Evolutionary conservation across 2,888 invertebrate species (phyloP), one percentile per base, ranked within the genome.

Genomic region (Elmis aenea): DNA sequence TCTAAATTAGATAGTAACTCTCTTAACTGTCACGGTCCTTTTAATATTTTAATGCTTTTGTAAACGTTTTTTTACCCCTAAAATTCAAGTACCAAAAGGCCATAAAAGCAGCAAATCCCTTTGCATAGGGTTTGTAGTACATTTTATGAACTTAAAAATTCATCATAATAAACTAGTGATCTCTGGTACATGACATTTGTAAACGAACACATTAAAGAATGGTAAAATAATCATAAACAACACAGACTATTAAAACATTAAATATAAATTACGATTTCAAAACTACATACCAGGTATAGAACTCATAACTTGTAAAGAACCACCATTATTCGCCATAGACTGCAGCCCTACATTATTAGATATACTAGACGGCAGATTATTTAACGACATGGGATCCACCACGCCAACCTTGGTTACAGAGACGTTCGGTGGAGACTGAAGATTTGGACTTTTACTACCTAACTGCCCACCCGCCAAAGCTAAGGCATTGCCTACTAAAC

Each of bases 341-440:
- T 73, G 74, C 38, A 73, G 62, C 34, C 68, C 69, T 11, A 54
- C 54, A 33, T 69, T 73, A 56, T 71, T 74, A 30, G 73, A 68
- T 57, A 74, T 73, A 55, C 72, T 72, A 42, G 74, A 73, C 38
- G 74, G 70, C 55, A 75, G 59, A 59, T 65, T 74, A 42, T 73
- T 71, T 47, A 74, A 56, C 44, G 81, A 80, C 64, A 80, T 77
- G 22, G 77, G 74, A 56, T 81, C 80, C 3, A 75, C 76, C 51
- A 77, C 76, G 55, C 68, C 78, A n/a, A n/a, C n/a, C 77, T 69
- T 64, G 51, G 83, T 81, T 45, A 84, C 83, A 50, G 85, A 82
- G 53, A 86, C 83, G 59, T 88, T 87, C 27, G 87, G 87, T 38
- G 88, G 87, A 34, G 88, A 88, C 67, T 89, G 89, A 63, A 89